phyloP scores from a whole-genome alignment of 2,797 vertebrate genomes.

The Karalla daura region DNA sequence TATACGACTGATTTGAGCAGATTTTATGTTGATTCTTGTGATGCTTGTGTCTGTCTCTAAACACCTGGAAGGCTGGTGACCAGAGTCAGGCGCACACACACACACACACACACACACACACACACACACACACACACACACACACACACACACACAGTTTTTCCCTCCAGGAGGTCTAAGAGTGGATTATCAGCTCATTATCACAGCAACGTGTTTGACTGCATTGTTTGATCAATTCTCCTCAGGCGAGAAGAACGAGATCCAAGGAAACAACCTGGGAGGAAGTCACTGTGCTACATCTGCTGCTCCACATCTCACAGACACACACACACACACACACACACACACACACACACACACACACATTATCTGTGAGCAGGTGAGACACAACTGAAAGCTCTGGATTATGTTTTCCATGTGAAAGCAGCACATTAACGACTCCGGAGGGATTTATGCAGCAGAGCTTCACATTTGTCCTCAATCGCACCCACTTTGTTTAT shows the following conservation, averaged over 20 bases:
- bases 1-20: too few relatives aligned
- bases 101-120: too few relatives aligned
- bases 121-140: too few relatives aligned
- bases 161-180: conserved; percentile 23
- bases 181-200: conserved; percentile 59
- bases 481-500: conserved; percentile 14
- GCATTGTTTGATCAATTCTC: conserved; percentile 58
- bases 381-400: neutral
- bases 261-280: conserved; percentile 31
- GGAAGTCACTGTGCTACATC: neutral
- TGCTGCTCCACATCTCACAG: conserved; percentile 3
- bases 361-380: conserved; percentile 1
- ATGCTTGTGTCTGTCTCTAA: neutral
- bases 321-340: conserved; percentile 6
- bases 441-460: conserved; percentile 13
- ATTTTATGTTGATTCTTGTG: too few relatives aligned
- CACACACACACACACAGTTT: too few relatives aligned
- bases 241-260: conserved; percentile 58
- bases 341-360: conserved; percentile 5
- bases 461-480: conserved; percentile 9
- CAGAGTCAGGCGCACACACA: too few relatives aligned
- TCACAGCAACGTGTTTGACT: conserved; percentile 9
- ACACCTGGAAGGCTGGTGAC: neutral
- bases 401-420: conserved; percentile 7
- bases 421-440: conserved; percentile 7